Percentiles rank a stretch among this genome's conserved stretches.
These are phyloP conservation scores for Oreohelix idahoensis DNA, from an alignment of 1,140 invertebrate species.

Conservation along the genomic window DNA sequence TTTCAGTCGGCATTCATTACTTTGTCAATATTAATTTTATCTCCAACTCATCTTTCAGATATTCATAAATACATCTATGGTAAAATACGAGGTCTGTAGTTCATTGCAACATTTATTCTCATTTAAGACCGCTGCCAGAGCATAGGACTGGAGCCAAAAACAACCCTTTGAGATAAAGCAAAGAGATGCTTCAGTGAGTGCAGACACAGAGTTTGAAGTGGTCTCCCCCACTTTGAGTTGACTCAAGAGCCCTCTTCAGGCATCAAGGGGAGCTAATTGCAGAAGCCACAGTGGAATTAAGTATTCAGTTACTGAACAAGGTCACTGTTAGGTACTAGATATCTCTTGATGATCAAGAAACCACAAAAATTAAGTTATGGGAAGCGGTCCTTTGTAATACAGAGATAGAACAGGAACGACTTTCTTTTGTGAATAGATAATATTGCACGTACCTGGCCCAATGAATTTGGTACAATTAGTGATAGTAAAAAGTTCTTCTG, in stretches of 20 bases:
- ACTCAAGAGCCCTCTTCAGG: not conserved
- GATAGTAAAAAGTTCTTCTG: too few relatives aligned
- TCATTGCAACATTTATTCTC: not conserved
- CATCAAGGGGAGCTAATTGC: slow-evolving; percentile 12
- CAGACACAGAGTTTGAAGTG: not conserved
- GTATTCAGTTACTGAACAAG: not conserved
- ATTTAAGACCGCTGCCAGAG: not conserved
- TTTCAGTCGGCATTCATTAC: too few relatives aligned
- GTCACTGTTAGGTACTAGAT: not conserved
- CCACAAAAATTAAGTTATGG: slow-evolving; percentile 7
- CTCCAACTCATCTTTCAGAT: not conserved
- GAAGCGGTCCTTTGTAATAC: not conserved
- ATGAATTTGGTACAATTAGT: not conserved
- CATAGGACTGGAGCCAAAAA: slow-evolving; percentile 4
- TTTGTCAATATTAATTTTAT: not conserved
- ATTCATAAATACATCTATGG: not conserved
- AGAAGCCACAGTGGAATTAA: not conserved
- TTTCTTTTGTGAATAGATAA: not conserved
- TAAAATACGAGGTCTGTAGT: not conserved
- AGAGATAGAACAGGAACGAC: not conserved
- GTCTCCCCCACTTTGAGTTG: not conserved
- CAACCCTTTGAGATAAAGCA: slow-evolving; percentile 21
- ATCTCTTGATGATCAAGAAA: not conserved
- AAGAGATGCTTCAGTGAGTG: not conserved
- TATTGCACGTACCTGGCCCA: too few relatives aligned